A percentile compares a stretch with the other conserved stretches of the same genome.
Evolutionary conservation across 2,113 vertebrate genomes (phyloP).

Genomic region (Arvicanthis niloticus): DNA sequence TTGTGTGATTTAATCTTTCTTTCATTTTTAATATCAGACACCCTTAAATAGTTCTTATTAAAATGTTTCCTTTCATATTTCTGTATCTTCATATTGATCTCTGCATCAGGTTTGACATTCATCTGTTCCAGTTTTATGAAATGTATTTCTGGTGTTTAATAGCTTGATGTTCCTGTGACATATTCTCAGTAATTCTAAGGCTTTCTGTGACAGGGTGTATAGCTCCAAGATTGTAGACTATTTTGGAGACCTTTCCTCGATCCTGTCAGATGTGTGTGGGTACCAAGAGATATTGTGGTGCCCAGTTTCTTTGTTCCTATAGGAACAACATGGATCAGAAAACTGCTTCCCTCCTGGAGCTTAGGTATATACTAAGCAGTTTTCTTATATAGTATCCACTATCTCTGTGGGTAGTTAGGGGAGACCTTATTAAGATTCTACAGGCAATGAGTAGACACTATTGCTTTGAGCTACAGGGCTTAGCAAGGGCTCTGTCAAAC

Average conservation of each 20-base stretch:
- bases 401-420: neutral
- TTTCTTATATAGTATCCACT: neutral
- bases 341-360: neutral
- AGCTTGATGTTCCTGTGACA: neutral
- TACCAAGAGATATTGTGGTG: neutral
- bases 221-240: neutral
- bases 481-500: neutral
- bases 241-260: neutral
- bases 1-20: neutral
- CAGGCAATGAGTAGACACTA: neutral
- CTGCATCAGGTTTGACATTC: neutral
- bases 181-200: neutral
- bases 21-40: neutral
- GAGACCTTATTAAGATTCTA: neutral
- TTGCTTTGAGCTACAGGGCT: neutral
- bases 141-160: neutral
- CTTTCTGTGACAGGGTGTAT: neutral
- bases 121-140: neutral
- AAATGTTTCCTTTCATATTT: neutral
- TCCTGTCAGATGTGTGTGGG: neutral
- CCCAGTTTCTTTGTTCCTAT: neutral
- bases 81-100: neutral
- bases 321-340: neutral
- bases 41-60: neutral
- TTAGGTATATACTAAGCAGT: neutral